These are phyloP conservation scores for Sternotherus odoratus DNA, from an alignment of 2,797 vertebrate genomes.

Conservation along the genomic window DNA sequence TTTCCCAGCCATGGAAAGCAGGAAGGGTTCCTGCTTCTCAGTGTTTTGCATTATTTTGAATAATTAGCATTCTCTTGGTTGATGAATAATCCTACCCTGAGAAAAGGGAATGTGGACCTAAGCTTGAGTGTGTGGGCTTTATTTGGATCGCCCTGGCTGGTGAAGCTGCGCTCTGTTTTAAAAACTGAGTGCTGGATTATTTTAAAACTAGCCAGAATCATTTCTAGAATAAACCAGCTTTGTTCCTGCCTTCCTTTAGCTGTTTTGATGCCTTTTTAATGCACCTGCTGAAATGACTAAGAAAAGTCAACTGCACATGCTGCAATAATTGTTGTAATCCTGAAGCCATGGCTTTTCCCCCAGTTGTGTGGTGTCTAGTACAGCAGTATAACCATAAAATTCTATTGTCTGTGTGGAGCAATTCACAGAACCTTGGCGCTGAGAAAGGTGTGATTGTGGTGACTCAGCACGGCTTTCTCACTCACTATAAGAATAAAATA, in stretches of 20 bases:
- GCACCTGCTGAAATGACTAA: neutral
- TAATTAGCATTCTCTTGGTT: neutral
- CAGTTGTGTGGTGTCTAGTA: neutral
- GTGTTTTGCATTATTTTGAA: neutral
- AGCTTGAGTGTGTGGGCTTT: constrained; percentile 33
- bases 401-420: constrained; percentile 55
- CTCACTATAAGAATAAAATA: constrained; percentile 46
- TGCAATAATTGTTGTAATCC: neutral
- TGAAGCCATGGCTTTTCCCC: neutral
- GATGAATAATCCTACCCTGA: constrained; percentile 32
- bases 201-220: constrained; percentile 23
- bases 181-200: constrained; percentile 13
- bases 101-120: constrained; percentile 31
- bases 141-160: constrained; percentile 53
- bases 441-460: constrained; percentile 37
- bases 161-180: constrained; percentile 33
- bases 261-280: constrained; percentile 19
- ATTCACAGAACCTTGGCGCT: constrained; percentile 15
- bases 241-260: neutral
- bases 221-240: constrained; percentile 39
- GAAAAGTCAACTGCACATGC: neutral
- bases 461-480: constrained; percentile 42
- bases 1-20: neutral
- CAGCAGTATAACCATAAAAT: constrained; percentile 6
- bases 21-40: neutral